A percentile compares a stretch with the other conserved stretches of the same genome.
Conservation (phyloP, 2,888 invertebrate species). For the Allophyes oxyacanthae region DNA sequence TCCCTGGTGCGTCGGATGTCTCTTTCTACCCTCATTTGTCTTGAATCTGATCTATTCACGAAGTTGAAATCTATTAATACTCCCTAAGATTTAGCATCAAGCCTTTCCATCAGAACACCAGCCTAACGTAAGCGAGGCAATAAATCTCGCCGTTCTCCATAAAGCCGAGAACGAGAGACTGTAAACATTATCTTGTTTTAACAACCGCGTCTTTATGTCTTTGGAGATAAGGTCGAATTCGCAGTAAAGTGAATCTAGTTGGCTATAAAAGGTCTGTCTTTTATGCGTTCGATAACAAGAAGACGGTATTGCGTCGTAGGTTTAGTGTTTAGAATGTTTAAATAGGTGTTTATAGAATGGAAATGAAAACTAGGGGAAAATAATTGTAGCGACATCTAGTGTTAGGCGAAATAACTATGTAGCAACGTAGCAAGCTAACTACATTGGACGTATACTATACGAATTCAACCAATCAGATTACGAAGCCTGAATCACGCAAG, state of each 20-base stretch:
- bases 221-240: slow-evolving; percentile 39
- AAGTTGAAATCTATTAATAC: slow-evolving; percentile 9
- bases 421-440: too few relatives aligned
- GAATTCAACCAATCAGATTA: too few relatives aligned
- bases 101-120: slow-evolving; percentile 30
- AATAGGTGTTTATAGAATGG: slow-evolving; percentile 28
- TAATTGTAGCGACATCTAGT: too few relatives aligned
- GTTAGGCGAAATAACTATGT: too few relatives aligned
- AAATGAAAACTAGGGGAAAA: not conserved
- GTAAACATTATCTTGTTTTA: slow-evolving; percentile 44
- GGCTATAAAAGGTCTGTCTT: slow-evolving; percentile 35
- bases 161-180: slow-evolving; percentile 34
- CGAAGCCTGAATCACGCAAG: too few relatives aligned
- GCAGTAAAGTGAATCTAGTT: slow-evolving; percentile 20
- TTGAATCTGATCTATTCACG: too few relatives aligned
- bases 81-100: slow-evolving; percentile 16
- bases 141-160: slow-evolving; percentile 44
- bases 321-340: slow-evolving; percentile 28
- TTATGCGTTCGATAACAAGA: slow-evolving; percentile 47
- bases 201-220: slow-evolving; percentile 44
- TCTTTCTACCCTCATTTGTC: too few relatives aligned
- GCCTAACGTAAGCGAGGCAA: slow-evolving; percentile 19
- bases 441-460: too few relatives aligned
- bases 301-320: slow-evolving; percentile 24
- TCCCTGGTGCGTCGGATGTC: too few relatives aligned